phyloP scores from a whole-genome alignment of 30 jellyfish, hydroid and myxozoan genomes.

The Hydra vulgaris region DNA sequence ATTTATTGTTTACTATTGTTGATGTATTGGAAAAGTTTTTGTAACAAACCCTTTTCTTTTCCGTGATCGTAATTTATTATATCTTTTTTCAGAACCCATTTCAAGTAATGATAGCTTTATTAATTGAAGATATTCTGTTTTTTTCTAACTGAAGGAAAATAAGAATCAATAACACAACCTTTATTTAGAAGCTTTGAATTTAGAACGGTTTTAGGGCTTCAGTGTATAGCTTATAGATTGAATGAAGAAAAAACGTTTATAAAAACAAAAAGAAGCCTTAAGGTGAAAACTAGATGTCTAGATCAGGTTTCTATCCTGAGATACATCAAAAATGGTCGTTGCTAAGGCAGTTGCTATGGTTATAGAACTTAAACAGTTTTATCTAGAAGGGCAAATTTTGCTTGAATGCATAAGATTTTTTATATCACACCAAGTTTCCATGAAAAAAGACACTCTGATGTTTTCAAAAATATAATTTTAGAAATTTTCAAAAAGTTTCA shows the following conservation, averaged over 20 bases:
- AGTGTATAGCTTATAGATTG: neutral
- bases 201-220: neutral
- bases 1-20: too few species aligned
- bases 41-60: too few species aligned
- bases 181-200: neutral
- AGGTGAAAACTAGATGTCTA: neutral
- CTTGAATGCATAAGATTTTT: neutral
- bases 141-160: too few species aligned
- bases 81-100: too few species aligned
- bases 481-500: too few species aligned
- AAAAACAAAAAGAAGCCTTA: neutral
- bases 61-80: too few species aligned
- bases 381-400: neutral
- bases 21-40: too few species aligned
- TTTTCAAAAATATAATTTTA: too few species aligned
- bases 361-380: neutral
- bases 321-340: neutral
- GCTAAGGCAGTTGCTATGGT: neutral
- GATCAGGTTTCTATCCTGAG: neutral
- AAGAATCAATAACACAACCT: neutral
- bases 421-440: neutral
- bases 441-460: neutral
- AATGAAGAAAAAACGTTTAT: neutral
- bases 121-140: too few species aligned
- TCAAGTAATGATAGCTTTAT: too few species aligned